These are phyloP conservation scores for Pristionchus fissidentatus DNA, from an alignment of 2,888 invertebrate genomes.

Conservation along the genomic window DNA sequence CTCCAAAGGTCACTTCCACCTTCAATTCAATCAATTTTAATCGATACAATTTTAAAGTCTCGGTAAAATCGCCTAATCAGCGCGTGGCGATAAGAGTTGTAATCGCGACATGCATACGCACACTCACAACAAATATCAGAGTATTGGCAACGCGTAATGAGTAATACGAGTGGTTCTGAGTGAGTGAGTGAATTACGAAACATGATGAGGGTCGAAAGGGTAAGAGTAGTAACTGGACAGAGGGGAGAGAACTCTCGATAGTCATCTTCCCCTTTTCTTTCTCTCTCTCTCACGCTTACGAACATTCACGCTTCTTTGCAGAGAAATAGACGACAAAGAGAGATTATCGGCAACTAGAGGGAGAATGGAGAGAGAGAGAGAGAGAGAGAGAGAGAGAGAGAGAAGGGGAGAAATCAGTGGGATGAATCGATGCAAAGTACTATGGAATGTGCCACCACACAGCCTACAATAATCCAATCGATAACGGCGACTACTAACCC, in stretches of 20 bases:
- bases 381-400: neutral
- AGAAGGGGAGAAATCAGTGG: constrained; percentile 2
- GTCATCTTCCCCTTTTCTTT: neutral
- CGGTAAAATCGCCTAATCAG: too few species aligned
- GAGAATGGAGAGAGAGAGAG: neutral
- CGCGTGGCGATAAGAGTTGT: too few species aligned
- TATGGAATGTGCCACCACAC: too few species aligned
- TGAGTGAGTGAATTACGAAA: neutral
- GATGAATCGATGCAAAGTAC: neutral
- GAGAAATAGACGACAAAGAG: constrained; percentile 5
- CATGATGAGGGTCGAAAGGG: neutral
- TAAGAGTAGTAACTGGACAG: neutral
- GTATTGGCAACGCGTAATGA: neutral
- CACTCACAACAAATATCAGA: neutral
- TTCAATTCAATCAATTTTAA: neutral
- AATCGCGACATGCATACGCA: neutral
- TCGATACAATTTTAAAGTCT: neutral
- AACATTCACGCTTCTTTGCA: constrained; percentile 21
- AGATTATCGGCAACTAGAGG: neutral
- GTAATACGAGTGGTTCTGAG: neutral
- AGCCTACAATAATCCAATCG: too few species aligned
- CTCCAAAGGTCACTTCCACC: neutral
- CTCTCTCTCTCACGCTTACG: neutral
- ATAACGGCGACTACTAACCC: neutral
- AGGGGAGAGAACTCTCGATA: neutral